Evolutionary conservation across 1,140 invertebrate species (phyloP).

Genomic region (Telenomus remus): DNA sequence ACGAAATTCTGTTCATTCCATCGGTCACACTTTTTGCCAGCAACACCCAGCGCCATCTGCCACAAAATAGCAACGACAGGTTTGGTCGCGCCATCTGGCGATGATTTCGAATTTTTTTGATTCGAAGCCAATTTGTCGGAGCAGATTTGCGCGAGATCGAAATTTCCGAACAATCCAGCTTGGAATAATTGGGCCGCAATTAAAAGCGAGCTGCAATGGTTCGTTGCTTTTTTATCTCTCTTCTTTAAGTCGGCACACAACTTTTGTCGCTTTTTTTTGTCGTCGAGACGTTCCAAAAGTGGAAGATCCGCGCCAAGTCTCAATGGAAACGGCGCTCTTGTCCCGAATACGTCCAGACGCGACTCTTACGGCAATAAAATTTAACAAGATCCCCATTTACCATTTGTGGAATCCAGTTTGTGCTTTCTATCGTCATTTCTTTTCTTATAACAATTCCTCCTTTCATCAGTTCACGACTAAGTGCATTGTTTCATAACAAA

Average conservation of each 20-base stretch:
- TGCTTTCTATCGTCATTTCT: slow-evolving; percentile 26
- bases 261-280: slow-evolving; percentile 38
- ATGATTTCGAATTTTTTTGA: not conserved
- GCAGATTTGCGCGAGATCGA: slow-evolving; percentile 20
- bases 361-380: slow-evolving; percentile 64
- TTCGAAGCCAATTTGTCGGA: slow-evolving; percentile 23
- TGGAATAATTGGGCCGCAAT: slow-evolving; percentile 67
- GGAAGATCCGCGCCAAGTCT: slow-evolving; percentile 38
- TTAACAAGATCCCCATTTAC: slow-evolving; percentile 68
- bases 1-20: too few relatives aligned
- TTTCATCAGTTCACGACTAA: too few relatives aligned
- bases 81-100: not conserved
- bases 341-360: slow-evolving; percentile 61
- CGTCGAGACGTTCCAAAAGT: slow-evolving; percentile 25
- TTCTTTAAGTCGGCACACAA: slow-evolving; percentile 10
- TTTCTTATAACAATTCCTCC: slow-evolving; percentile 5
- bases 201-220: slow-evolving; percentile 49
- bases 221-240: slow-evolving; percentile 35
- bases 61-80: not conserved
- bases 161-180: slow-evolving; percentile 24
- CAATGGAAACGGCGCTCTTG: slow-evolving; percentile 63
- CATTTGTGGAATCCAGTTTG: slow-evolving; percentile 64
- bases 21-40: too few relatives aligned
- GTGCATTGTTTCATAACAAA: too few relatives aligned
- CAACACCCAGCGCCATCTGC: too few relatives aligned